Evolutionary conservation across 2,888 invertebrate genomes (phyloP).

Genomic region (Sesia apiformis): DNA sequence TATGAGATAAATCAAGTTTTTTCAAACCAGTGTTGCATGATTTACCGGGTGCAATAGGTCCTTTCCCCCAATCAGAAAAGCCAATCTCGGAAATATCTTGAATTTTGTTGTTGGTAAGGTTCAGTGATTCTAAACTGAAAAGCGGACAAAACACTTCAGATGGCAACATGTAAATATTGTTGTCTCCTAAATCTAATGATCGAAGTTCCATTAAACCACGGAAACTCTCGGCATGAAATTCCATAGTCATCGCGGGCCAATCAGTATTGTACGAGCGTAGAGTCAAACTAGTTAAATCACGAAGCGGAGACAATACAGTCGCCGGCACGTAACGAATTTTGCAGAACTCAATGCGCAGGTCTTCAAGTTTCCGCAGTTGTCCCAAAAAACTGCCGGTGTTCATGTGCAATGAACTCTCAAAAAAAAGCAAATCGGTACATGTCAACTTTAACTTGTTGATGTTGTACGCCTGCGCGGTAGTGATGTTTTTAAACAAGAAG

Average conservation of each 20-base stretch:
- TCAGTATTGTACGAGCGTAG: slow-evolving; percentile 84
- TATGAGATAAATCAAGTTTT: slow-evolving; percentile 82
- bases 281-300: slow-evolving; percentile 79
- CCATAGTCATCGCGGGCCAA: slow-evolving; percentile 87
- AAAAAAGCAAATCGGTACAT: slow-evolving; percentile 83
- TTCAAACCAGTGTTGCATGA: slow-evolving; percentile 82
- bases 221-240: slow-evolving; percentile 83
- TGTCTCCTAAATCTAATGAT: slow-evolving; percentile 81
- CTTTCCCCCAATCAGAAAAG: slow-evolving; percentile 83
- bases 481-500: slow-evolving; percentile 80
- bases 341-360: slow-evolving; percentile 83
- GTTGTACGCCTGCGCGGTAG: slow-evolving; percentile 80
- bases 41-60: slow-evolving; percentile 78
- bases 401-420: slow-evolving; percentile 81
- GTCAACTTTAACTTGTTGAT: slow-evolving; percentile 80
- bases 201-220: slow-evolving; percentile 80
- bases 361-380: slow-evolving; percentile 80
- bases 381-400: slow-evolving; percentile 76
- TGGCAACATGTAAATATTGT: slow-evolving; percentile 84
- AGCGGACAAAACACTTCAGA: slow-evolving; percentile 83
- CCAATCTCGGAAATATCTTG: slow-evolving; percentile 84
- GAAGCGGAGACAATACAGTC: slow-evolving; percentile 79
- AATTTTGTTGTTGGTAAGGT: slow-evolving; percentile 84
- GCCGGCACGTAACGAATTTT: slow-evolving; percentile 84
- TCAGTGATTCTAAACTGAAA: slow-evolving; percentile 78